A percentile compares a stretch with the other conserved stretches of the same genome.
phyloP scores from a whole-genome alignment of 2,888 invertebrate species.

The Synergus japonicus region DNA sequence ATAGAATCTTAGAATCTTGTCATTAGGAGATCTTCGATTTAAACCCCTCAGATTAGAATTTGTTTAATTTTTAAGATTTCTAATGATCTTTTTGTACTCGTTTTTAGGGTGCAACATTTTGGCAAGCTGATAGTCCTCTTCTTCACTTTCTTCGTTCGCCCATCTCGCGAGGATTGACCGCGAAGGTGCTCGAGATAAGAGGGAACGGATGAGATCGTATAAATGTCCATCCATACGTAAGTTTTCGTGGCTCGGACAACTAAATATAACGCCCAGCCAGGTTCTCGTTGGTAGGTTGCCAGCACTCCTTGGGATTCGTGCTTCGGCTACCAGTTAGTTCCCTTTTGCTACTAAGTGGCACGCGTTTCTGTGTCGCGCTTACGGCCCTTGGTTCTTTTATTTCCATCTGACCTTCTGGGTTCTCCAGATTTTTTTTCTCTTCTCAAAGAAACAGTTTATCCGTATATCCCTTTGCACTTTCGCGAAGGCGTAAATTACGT shows the following conservation, averaged over 20 bases:
- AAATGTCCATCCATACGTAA: slow-evolving; percentile 54
- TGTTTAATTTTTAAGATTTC: no score
- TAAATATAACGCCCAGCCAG: slow-evolving; percentile 75
- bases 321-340: slow-evolving; percentile 77
- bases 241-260: slow-evolving; percentile 60
- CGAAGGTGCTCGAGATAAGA: slow-evolving; percentile 48
- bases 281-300: slow-evolving; percentile 71
- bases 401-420: slow-evolving; percentile 7
- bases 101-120: background rate
- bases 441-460: slow-evolving; percentile 24
- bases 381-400: slow-evolving; percentile 46
- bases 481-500: background rate
- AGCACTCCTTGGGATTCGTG: slow-evolving; percentile 78
- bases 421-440: background rate
- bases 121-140: background rate
- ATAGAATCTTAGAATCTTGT: no score
- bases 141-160: background rate
- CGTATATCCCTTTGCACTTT: background rate
- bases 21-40: no score
- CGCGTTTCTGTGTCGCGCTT: slow-evolving; percentile 43
- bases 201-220: slow-evolving; percentile 19
- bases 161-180: slow-evolving; percentile 27
- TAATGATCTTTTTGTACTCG: no score
- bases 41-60: no score
- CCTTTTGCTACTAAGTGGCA: slow-evolving; percentile 49